Evolutionary conservation across 2,113 vertebrate genomes (phyloP).

Genomic region (Phoxinus phoxinus): DNA sequence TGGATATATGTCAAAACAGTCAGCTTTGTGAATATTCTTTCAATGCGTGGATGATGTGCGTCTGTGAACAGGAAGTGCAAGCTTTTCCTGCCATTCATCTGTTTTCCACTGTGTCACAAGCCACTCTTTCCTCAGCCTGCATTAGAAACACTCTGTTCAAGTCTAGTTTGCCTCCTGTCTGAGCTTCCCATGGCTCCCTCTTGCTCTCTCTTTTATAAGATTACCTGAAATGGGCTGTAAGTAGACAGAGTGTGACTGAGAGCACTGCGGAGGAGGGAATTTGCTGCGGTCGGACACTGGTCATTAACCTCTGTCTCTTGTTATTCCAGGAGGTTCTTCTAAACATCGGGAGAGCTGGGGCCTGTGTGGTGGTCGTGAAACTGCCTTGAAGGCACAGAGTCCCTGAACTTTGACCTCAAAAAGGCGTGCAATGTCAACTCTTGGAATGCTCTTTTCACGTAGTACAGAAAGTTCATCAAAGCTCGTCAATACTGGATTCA

Average conservation of each 20-base stretch:
- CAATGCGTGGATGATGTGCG: slow-evolving; percentile 22
- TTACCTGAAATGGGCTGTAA: slow-evolving; percentile 26
- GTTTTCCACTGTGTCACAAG: slow-evolving; percentile 45
- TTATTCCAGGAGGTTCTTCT: slow-evolving; percentile 88
- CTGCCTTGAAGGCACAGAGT: slow-evolving; percentile 79
- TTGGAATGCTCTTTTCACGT: slow-evolving; percentile 30
- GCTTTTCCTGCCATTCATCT: slow-evolving; percentile 51
- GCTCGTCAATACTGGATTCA: slow-evolving; percentile 12
- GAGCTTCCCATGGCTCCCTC: not conserved
- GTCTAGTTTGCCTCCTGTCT: not conserved
- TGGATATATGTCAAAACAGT: not conserved
- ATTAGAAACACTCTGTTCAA: not conserved
- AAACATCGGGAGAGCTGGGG: slow-evolving; percentile 94
- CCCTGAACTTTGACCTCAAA: slow-evolving; percentile 57
- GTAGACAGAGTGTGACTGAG: not conserved
- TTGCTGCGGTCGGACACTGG: slow-evolving; percentile 52
- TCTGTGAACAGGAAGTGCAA: slow-evolving; percentile 41
- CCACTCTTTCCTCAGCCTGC: slow-evolving; percentile 18
- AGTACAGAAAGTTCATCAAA: not conserved
- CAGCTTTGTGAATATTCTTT: not conserved
- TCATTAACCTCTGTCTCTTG: slow-evolving; percentile 66
- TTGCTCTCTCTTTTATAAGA: not conserved
- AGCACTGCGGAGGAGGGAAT: slow-evolving; percentile 29
- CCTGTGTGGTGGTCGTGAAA: slow-evolving; percentile 92
- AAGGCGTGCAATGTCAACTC: slow-evolving; percentile 33